These are phyloP conservation scores for Oryzias sinensis DNA, from an alignment of 2,797 vertebrate species.

Conservation along the genomic window DNA sequence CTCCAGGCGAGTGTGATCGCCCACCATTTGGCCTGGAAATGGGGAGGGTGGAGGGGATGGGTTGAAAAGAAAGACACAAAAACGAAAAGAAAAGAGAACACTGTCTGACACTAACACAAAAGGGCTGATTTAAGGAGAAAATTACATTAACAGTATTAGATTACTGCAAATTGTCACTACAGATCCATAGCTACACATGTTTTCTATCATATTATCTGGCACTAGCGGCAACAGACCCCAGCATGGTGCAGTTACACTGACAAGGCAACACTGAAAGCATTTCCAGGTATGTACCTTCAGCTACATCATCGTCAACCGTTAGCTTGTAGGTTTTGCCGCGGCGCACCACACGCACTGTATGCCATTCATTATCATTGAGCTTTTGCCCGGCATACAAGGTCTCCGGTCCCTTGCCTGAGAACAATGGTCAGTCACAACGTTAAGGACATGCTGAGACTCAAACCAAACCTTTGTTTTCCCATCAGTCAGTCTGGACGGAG, in stretches of 20 bases:
- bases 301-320: slow-evolving; percentile 96
- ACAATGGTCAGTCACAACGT: slow-evolving; percentile 82
- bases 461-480: slow-evolving; percentile 78
- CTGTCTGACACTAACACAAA: slow-evolving; percentile 78
- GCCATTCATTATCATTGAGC: slow-evolving; percentile 99
- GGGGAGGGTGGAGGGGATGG: slow-evolving; percentile 73
- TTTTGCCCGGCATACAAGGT: slow-evolving; percentile 98
- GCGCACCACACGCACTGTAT: slow-evolving; percentile 95
- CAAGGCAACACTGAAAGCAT: slow-evolving; percentile 38
- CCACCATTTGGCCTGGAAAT: slow-evolving; percentile 93
- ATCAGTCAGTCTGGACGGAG: slow-evolving; percentile 2
- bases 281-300: slow-evolving; percentile 87
- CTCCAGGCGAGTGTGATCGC: slow-evolving; percentile 96
- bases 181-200: background rate
- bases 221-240: slow-evolving; percentile 18
- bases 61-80: slow-evolving; percentile 78
- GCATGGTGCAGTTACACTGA: slow-evolving; percentile 27
- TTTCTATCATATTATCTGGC: slow-evolving; percentile 16
- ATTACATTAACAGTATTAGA: slow-evolving; percentile 66
- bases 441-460: slow-evolving; percentile 75
- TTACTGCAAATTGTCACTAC: slow-evolving; percentile 36
- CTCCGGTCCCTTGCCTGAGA: slow-evolving; percentile 98
- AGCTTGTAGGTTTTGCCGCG: slow-evolving; percentile 97
- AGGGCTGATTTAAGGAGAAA: slow-evolving; percentile 74
- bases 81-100: slow-evolving; percentile 72